Base-by-base conservation (phyloP, 2,888 invertebrate genomes). In the Eupithecia tripunctaria region DNA sequence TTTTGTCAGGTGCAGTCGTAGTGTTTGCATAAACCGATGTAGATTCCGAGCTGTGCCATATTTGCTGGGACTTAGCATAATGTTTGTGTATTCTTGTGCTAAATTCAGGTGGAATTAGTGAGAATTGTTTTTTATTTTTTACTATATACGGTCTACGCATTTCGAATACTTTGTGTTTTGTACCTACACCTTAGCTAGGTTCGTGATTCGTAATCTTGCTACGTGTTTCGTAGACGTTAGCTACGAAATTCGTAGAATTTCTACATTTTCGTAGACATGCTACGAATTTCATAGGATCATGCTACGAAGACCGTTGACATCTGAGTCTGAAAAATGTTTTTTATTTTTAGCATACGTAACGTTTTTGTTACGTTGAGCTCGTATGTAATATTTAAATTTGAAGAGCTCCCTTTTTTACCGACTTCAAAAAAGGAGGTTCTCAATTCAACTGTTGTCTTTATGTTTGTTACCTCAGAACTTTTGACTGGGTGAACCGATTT, bases 1-100 rank as follows among this genome's bases (percentile, higher is more conserved):
- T 74, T 74, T 74, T 74, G 74, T 74, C 74, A 74, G 71, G 69
- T 72, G 71, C 74, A 72, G 69, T n/a, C 56, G 47, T 56, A 65
- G 51, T 62, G 69, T 72, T 71, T 72, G 71, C 71, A 72, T 74
- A 71, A 72, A 68, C 74, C 69, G 69, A 69, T 71, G 74, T 71
- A 67, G 69, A 63, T 32, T 65, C 68, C 56, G 71, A 68, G 68
- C 51, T 71, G 69, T 60, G 66, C 60, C 66, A 68, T 72, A 43
- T 71, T 72, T 72, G 47, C 71, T 18, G 59, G 67, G 59, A 74
- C 41, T 51, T 69, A 36, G 59, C 63, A 67, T 43, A 59, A 63
- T 68, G 47, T 25, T 59, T 38, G 62, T 66, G 47, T 70, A 43
- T 69, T 36, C 43, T 70, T 66, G 51, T 68, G 71, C 62, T 47